These are phyloP conservation scores for Eira barbara DNA, from an alignment of 2,113 vertebrate species.

Conservation along the genomic window DNA sequence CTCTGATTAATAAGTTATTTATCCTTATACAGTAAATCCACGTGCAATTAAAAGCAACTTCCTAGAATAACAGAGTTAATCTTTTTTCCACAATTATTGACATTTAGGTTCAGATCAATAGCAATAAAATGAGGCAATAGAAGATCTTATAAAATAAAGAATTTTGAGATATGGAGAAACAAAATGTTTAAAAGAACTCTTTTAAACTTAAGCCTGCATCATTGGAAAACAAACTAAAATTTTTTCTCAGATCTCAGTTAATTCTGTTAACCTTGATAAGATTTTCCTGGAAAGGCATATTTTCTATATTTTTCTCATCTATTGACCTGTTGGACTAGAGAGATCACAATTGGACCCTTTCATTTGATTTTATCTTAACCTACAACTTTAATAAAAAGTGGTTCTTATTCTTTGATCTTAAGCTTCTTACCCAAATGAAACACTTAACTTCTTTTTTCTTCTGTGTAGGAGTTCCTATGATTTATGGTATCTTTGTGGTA, in stretches of 20 bases:
- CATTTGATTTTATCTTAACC: neutral
- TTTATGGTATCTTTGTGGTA: neutral
- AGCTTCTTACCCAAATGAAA: conserved; percentile 26
- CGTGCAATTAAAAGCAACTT: conserved; percentile 20
- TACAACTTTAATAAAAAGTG: neutral
- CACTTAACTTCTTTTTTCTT: neutral
- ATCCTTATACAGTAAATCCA: neutral
- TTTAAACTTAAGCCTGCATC: neutral
- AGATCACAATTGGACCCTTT: neutral
- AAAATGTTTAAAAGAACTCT: neutral
- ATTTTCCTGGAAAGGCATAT: neutral
- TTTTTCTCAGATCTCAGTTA: neutral
- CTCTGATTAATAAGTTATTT: neutral
- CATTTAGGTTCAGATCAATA: neutral
- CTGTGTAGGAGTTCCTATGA: neutral
- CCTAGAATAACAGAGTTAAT: neutral
- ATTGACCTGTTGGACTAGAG: neutral
- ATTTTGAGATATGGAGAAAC: neutral
- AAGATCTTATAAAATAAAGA: neutral
- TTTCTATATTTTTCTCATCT: neutral
- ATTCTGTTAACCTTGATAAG: neutral
- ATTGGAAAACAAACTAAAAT: neutral
- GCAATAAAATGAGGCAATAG: neutral
- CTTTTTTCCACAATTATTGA: neutral
- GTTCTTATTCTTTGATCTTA: neutral